phyloP scores from a whole-genome alignment of 2,888 invertebrate genomes.

The Netelia virgata region DNA sequence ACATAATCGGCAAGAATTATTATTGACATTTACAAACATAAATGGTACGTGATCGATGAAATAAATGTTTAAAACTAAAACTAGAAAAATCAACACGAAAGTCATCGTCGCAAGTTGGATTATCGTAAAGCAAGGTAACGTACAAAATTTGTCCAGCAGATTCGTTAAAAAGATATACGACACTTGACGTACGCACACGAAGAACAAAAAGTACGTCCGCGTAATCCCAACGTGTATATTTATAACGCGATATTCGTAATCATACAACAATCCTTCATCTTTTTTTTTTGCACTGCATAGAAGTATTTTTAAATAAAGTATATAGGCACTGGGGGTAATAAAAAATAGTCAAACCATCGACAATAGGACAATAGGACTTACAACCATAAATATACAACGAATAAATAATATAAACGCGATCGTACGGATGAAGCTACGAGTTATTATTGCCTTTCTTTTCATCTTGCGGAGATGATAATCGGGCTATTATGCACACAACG shows the following conservation, averaged over 20 bases:
- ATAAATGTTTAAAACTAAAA: constrained; percentile 65
- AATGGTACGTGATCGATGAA: constrained; percentile 65
- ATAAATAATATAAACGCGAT: background rate
- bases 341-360: constrained; percentile 58
- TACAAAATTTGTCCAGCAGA: constrained; percentile 68
- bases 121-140: constrained; percentile 63
- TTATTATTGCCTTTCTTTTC: constrained; percentile 33
- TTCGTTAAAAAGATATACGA: constrained; percentile 42
- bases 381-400: constrained; percentile 45
- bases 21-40: constrained; percentile 69
- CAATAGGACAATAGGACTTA: constrained; percentile 40
- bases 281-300: constrained; percentile 55
- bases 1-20: constrained; percentile 77
- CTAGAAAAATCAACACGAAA: constrained; percentile 38
- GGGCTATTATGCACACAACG: background rate
- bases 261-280: background rate
- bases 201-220: constrained; percentile 22
- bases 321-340: constrained; percentile 63
- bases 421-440: constrained; percentile 14
- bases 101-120: constrained; percentile 41
- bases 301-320: constrained; percentile 62
- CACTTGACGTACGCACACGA: constrained; percentile 44
- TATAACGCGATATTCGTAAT: background rate
- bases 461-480: background rate
- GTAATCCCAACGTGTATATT: constrained; percentile 55